Conservation (phyloP, 2,888 invertebrate genomes). For the Pristionchus entomophagus region DNA sequence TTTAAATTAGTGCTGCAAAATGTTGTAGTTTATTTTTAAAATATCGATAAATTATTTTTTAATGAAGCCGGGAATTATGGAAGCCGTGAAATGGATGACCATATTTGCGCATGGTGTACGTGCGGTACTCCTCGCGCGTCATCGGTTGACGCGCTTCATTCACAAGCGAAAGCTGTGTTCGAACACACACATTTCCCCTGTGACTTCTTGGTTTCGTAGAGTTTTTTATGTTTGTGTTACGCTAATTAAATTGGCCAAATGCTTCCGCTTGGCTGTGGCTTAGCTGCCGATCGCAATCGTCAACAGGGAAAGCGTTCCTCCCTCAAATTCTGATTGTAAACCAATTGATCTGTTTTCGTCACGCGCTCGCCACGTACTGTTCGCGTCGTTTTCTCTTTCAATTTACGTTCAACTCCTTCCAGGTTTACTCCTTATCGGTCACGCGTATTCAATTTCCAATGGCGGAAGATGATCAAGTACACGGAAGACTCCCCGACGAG, state of each 20-base stretch:
- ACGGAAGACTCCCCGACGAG: conserved; percentile 48
- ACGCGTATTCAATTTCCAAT: conserved; percentile 44
- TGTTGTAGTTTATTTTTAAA: no score
- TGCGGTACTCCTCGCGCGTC: no score
- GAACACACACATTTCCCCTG: conserved; percentile 2
- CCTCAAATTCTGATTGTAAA: not conserved
- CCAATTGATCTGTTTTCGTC: conserved; percentile 43
- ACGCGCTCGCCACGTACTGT: conserved; percentile 41
- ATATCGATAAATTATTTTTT: no score
- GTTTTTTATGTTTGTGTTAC: not conserved
- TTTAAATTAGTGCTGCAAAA: no score
- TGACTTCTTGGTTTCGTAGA: not conserved
- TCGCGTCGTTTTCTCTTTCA: not conserved
- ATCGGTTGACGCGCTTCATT: not conserved
- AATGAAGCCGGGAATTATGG: no score
- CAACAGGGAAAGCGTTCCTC: no score
- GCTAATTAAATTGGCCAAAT: no score
- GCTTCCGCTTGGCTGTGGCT: no score
- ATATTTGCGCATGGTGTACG: no score
- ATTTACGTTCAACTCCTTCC: not conserved
- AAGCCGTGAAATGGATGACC: no score
- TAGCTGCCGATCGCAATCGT: no score
- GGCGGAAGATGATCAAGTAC: conserved; percentile 55
- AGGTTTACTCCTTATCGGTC: not conserved
- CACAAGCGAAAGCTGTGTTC: not conserved